Percentiles rank a stretch among this genome's conserved stretches.
These are phyloP conservation scores for Myotis vivesi DNA, from an alignment of 2,797 vertebrate genomes.

Conservation along the genomic window DNA sequence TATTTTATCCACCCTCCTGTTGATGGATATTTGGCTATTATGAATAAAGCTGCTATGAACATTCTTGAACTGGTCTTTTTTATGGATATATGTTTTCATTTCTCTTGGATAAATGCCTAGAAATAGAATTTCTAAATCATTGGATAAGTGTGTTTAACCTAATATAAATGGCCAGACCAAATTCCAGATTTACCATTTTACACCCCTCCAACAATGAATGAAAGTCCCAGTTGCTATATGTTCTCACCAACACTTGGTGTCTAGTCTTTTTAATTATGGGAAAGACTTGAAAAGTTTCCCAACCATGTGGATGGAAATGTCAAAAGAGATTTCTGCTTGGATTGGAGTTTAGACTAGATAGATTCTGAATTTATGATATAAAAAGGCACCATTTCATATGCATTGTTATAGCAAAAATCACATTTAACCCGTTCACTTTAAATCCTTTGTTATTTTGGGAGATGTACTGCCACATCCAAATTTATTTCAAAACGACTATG, in stretches of 20 bases:
- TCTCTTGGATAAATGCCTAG: slow-evolving; percentile 43
- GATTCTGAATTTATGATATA: slow-evolving; percentile 27
- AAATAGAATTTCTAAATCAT: slow-evolving; percentile 43
- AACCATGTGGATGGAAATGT: neutral
- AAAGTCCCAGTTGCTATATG: neutral
- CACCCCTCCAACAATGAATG: neutral
- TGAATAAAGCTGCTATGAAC: neutral
- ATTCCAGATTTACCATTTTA: slow-evolving; percentile 16
- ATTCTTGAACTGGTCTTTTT: slow-evolving; percentile 22
- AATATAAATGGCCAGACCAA: slow-evolving; percentile 47
- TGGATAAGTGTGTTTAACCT: slow-evolving; percentile 47
- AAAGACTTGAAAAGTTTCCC: neutral
- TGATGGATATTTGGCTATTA: neutral
- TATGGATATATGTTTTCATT: slow-evolving; percentile 28
- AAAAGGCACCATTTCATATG: neutral
- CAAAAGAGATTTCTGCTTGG: slow-evolving; percentile 19
- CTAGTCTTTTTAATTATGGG: neutral
- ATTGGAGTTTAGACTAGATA: neutral
- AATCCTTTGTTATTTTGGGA: neutral
- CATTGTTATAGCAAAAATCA: neutral
- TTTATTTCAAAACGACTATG: slow-evolving; percentile 29
- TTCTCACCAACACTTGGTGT: neutral
- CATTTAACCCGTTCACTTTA: neutral
- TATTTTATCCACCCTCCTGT: neutral
- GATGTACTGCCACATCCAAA: neutral